Conservation (phyloP, 2,797 vertebrate species). For the Toxotes lorentzi region DNA sequence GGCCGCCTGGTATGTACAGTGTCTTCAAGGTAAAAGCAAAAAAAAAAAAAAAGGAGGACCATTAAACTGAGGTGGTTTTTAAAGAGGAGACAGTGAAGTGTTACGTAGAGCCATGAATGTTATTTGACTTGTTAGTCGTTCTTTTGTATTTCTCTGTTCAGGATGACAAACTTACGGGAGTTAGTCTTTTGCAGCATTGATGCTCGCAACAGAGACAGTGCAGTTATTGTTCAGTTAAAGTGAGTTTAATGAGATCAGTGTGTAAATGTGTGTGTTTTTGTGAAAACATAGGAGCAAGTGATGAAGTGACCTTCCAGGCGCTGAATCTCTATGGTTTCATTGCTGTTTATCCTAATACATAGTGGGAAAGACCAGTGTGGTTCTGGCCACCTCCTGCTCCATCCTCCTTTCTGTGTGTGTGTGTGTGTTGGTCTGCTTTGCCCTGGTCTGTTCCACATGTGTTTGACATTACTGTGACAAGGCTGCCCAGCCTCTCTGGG, state of each 20-base stretch:
- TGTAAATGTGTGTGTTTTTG: slow-evolving; percentile 34
- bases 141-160: slow-evolving; percentile 5
- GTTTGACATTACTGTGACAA: slow-evolving; percentile 90
- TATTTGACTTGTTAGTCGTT: slow-evolving; percentile 12
- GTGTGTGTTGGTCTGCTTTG: slow-evolving; percentile 46
- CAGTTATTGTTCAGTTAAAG: slow-evolving; percentile 16
- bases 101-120: neutral
- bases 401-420: slow-evolving; percentile 28
- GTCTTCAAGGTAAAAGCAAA: slow-evolving; percentile 3
- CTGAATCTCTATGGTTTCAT: slow-evolving; percentile 66
- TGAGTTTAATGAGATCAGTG: slow-evolving; percentile 18
- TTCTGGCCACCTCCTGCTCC: slow-evolving; percentile 54
- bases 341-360: slow-evolving; percentile 68
- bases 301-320: slow-evolving; percentile 34
- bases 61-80: neutral
- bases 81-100: slow-evolving; percentile 1
- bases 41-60: neutral
- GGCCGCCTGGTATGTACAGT: slow-evolving; percentile 7
- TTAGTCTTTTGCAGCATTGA: slow-evolving; percentile 1
- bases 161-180: neutral
- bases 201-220: neutral
- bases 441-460: slow-evolving; percentile 83
- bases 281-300: slow-evolving; percentile 22
- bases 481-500: slow-evolving; percentile 82
- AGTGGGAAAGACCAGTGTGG: slow-evolving; percentile 68